phyloP scores from a whole-genome alignment of 2,888 invertebrate species.

The Notodromas monacha region DNA sequence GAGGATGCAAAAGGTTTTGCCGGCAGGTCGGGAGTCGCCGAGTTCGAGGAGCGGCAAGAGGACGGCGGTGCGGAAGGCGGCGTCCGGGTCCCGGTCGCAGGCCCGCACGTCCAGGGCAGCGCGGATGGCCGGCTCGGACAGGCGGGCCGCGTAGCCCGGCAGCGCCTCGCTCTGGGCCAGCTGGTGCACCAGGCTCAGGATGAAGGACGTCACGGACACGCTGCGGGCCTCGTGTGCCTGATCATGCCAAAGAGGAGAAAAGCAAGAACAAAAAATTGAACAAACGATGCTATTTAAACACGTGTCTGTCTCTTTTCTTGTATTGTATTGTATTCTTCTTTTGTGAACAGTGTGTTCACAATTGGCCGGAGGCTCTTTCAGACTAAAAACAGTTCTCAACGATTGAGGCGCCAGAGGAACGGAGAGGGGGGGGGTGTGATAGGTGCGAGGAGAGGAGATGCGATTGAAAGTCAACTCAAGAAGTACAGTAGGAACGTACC shows the following conservation, averaged over 20 bases:
- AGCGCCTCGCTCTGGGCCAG: slow-evolving; percentile 22
- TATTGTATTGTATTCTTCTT: no score
- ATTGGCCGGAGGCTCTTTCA: no score
- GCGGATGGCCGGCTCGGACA: slow-evolving; percentile 46
- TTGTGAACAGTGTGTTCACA: no score
- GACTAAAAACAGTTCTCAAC: no score
- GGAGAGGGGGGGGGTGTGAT: no score
- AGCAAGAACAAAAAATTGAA: not conserved
- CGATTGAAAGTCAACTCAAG: no score
- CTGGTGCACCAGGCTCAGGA: slow-evolving; percentile 50
- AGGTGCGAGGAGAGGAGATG: no score
- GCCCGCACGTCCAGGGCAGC: slow-evolving; percentile 41
- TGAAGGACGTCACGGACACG: slow-evolving; percentile 48
- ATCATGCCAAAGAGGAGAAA: slow-evolving; percentile 20
- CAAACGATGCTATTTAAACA: no score
- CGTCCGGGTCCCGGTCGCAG: slow-evolving; percentile 57
- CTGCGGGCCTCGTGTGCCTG: slow-evolving; percentile 52
- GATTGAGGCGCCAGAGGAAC: no score
- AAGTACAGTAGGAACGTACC: no score
- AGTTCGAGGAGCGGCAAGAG: slow-evolving; percentile 55
- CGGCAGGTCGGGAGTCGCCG: slow-evolving; percentile 40
- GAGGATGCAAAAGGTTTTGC: slow-evolving; percentile 39
- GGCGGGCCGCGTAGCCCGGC: slow-evolving; percentile 25
- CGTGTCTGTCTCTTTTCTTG: no score
- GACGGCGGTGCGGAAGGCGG: slow-evolving; percentile 56